A percentile compares a stretch with the other conserved stretches of the same genome.
phyloP scores from a whole-genome alignment of 37 sponge, comb jelly and placozoan species.

The Hexactinellida sp. region DNA sequence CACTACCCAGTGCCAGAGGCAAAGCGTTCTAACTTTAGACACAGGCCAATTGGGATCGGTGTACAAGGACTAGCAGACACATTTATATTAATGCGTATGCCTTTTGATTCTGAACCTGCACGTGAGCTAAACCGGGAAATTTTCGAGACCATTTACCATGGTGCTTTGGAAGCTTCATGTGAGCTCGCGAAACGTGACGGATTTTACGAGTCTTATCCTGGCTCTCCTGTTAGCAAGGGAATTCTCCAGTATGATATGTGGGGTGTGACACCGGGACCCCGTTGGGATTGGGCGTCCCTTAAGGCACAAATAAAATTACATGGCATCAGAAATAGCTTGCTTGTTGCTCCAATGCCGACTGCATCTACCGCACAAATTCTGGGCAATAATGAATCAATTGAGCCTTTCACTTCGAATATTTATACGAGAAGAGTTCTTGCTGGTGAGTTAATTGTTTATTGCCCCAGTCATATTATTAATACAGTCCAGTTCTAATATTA shows the following conservation, averaged over 20 bases:
- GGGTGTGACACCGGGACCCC: slow-evolving; percentile 76
- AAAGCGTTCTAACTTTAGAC: slow-evolving; percentile 69
- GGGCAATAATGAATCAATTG: slow-evolving; percentile 98
- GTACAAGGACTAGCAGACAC: slow-evolving; percentile 98
- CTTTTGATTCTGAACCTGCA: slow-evolving; percentile 85
- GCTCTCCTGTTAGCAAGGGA: slow-evolving; percentile 73
- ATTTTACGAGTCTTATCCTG: slow-evolving; percentile 78
- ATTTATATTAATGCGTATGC: slow-evolving; percentile 87
- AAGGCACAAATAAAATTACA: slow-evolving; percentile 62
- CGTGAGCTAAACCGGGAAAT: slow-evolving; percentile 68
- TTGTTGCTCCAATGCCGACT: slow-evolving; percentile 97
- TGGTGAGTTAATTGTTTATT: slow-evolving; percentile 90
- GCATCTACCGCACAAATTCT: slow-evolving; percentile 99
- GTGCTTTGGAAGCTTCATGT: slow-evolving; percentile 76
- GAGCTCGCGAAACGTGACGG: slow-evolving; percentile 78
- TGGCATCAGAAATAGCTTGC: slow-evolving; percentile 87
- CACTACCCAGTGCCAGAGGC: slow-evolving; percentile 91
- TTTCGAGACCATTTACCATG: slow-evolving; percentile 96
- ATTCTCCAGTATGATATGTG: slow-evolving; percentile 94
- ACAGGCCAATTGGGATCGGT: slow-evolving; percentile 96
- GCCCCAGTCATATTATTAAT: too few relatives aligned
- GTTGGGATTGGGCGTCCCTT: slow-evolving; percentile 83
- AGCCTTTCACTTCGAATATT: slow-evolving; percentile 98
- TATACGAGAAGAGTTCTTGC: slow-evolving; percentile 82
- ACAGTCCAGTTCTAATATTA: not conserved